Conservation (phyloP, 2,888 invertebrate genomes). For the Hydropsyche betteni region DNA sequence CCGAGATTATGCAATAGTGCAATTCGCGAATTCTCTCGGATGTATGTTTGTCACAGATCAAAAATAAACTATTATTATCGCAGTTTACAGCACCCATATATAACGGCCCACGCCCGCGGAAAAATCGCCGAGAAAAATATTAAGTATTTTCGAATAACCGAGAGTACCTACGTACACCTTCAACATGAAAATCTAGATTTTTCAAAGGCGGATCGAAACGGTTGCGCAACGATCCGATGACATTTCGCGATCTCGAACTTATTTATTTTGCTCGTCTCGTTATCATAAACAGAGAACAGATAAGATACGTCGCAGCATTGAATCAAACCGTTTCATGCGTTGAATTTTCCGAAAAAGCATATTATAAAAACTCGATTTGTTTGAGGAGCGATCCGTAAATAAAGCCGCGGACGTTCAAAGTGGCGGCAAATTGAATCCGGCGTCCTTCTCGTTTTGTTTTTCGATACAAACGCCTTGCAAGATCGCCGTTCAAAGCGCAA, state of each 20-base stretch:
- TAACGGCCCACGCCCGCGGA: slow-evolving; percentile 2
- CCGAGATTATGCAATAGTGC: slow-evolving; percentile 6
- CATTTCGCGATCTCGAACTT: slow-evolving; percentile 3
- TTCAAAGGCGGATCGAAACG: no score
- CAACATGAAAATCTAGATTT: no score
- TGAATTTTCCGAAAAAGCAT: no score
- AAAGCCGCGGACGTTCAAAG: not conserved
- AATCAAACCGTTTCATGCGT: no score
- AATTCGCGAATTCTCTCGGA: not conserved
- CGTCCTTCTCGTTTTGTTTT: no score
- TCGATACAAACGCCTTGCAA: not conserved
- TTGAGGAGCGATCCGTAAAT: no score
- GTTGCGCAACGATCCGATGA: not conserved
- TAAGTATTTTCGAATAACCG: not conserved
- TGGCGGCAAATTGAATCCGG: slow-evolving; percentile 13
- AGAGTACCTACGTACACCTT: not conserved
- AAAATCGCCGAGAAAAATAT: slow-evolving; percentile 1
- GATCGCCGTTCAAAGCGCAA: not conserved
- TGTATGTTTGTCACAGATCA: slow-evolving; percentile 24
- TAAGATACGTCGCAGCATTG: not conserved
- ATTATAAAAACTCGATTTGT: no score
- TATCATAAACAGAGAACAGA: slow-evolving; percentile 11
- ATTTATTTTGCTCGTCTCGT: slow-evolving; percentile 17
- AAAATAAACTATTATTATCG: slow-evolving; percentile 32
- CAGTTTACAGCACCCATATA: slow-evolving; percentile 21